Evolutionary conservation across 2,888 invertebrate species (phyloP).

Genomic region (Noctua janthina): DNA sequence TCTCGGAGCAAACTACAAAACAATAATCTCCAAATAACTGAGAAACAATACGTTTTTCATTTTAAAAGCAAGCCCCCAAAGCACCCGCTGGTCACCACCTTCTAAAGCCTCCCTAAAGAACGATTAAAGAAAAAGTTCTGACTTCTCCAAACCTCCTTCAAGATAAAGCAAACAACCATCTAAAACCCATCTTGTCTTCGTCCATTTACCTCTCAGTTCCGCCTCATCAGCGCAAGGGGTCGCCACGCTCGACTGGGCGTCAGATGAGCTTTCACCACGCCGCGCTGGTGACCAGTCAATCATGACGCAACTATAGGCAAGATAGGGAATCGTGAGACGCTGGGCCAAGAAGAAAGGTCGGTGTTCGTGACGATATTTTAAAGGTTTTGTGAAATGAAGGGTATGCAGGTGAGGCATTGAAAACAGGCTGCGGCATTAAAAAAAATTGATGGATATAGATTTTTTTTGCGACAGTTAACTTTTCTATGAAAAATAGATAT

Average conservation of each 20-base stretch:
- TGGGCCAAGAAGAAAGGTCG: neutral
- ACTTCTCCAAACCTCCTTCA: constrained; percentile 2
- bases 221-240: constrained; percentile 47
- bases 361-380: constrained; percentile 6
- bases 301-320: constrained; percentile 37
- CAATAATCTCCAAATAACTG: too few species aligned
- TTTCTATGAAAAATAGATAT: neutral
- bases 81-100: too few species aligned
- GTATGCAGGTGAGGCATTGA: neutral
- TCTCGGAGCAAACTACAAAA: too few species aligned
- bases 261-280: constrained; percentile 55
- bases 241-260: constrained; percentile 19
- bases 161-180: constrained; percentile 6
- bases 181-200: neutral
- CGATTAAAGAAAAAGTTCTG: neutral
- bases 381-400: neutral
- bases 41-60: too few species aligned
- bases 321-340: constrained; percentile 4
- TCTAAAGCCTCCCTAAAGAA: neutral
- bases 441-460: neutral
- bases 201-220: constrained; percentile 40
- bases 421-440: neutral
- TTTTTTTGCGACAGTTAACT: neutral
- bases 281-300: constrained; percentile 21
- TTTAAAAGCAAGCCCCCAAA: too few species aligned